Evolutionary conservation across 2,888 invertebrate species (phyloP), one percentile per base, ranked within the genome.

Genomic region (Apamea anceps): DNA sequence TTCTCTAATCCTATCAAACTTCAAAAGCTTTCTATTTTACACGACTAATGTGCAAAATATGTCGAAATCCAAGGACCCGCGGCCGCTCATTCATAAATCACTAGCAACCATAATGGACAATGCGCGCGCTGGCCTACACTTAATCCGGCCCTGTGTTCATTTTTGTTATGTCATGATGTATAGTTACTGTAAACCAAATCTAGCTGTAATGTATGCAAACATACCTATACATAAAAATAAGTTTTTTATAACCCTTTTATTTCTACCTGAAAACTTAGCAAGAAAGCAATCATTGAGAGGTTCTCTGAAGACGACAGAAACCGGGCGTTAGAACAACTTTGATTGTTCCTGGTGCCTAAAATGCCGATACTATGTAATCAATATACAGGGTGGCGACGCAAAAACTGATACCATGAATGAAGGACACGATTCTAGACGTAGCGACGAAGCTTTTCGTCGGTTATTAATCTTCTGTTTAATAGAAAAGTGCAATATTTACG

Each of bases 141-240:
- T 71, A 84, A 84, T 84, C 60, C 84, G 70, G 28, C 79, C 74
- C 84, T 72, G 82, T 79, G 13, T 66, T 63, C 5, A 37, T 82
- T 70, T 82, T 79, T 54, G 57, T 51, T 78, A 78, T 54, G 21
- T 45, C 21, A 54, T 75, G 74, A 63, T 10, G 21, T n/a, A 13
- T 13, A 37, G 37, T 37, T 37, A 37, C 37, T 37, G 37, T 37
- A 37, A 37, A 37, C 6, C 7, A 72, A 72, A 28, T 6, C 6
- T 12, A 12, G 4, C 7, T 57, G 10, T 25, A 1, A 25, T 54
- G 10, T 54, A 48, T 66, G 25, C 54, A 54, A 54, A 5, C 4
- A 25, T 37, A 12, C 7, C 6, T n/a, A 28, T 0, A 0, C 32
- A 18, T 18, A 63, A 15, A n/a, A n/a, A 18, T 13, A 15, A 62